Percentiles rank a stretch among this genome's conserved stretches.
These are phyloP conservation scores for Macrotis lagotis DNA, from an alignment of 2,113 vertebrate species.

Conservation along the genomic window DNA sequence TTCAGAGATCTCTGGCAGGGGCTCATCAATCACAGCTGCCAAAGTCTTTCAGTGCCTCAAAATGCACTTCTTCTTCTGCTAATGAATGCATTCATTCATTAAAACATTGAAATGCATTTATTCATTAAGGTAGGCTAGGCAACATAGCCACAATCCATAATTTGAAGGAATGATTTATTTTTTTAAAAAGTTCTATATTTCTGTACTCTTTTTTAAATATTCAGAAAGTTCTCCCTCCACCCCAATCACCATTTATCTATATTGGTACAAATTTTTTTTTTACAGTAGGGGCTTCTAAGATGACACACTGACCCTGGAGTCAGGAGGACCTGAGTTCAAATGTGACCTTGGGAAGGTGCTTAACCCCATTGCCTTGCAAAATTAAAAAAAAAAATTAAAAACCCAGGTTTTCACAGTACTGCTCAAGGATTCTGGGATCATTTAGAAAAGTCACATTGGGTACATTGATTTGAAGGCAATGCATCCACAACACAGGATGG, in stretches of 20 bases:
- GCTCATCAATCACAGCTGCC: not conserved
- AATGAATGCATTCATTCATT: not conserved
- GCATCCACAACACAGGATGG: not conserved
- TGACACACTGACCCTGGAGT: too few species aligned
- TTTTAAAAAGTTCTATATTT: not conserved
- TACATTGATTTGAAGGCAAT: not conserved
- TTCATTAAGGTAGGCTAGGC: conserved; percentile 18
- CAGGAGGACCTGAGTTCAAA: too few species aligned
- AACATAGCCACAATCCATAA: not conserved
- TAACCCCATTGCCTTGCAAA: too few species aligned
- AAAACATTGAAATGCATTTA: not conserved
- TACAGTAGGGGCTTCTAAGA: too few species aligned
- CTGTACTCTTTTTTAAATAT: not conserved
- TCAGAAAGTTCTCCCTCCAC: not conserved
- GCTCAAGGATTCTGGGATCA: conserved; percentile 15
- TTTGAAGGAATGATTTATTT: not conserved
- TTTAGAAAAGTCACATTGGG: not conserved
- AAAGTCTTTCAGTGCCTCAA: not conserved
- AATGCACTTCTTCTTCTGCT: not conserved
- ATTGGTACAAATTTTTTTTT: not conserved
- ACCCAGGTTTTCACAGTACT: conserved; percentile 14
- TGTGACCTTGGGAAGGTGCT: too few species aligned
- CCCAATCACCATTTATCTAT: not conserved
- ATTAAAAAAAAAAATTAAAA: too few species aligned
- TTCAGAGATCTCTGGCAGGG: not conserved